These are phyloP conservation scores for Alouatta palliata DNA, from an alignment of 2,113 vertebrate genomes.

Conservation along the genomic window DNA sequence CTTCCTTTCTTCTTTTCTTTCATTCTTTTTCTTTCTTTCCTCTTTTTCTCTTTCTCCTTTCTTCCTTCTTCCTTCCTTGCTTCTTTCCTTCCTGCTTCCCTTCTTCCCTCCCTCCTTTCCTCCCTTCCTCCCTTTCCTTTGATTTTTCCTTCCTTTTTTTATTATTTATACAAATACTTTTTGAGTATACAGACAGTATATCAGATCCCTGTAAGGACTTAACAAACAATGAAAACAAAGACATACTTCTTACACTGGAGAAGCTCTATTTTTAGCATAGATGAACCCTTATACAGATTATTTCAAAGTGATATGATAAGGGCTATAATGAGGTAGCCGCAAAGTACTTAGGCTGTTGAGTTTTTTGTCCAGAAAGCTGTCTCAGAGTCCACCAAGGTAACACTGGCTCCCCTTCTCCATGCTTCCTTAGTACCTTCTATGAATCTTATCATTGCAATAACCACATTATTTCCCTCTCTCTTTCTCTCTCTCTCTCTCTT, in stretches of 20 bases:
- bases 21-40: fast-evolving
- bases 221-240: neutral
- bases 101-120: neutral
- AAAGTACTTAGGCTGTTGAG: neutral
- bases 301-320: neutral
- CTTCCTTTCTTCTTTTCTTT: too few relatives aligned
- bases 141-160: neutral
- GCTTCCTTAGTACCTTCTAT: neutral
- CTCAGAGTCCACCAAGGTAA: neutral
- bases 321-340: too few relatives aligned
- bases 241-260: neutral
- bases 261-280: neutral
- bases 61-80: neutral
- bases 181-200: too few relatives aligned
- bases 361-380: neutral
- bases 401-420: fast-evolving
- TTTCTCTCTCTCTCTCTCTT: too few relatives aligned
- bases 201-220: neutral
- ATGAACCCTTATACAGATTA: neutral
- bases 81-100: too few relatives aligned
- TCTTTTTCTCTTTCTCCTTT: too few relatives aligned
- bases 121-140: too few relatives aligned
- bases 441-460: neutral
- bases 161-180: neutral
- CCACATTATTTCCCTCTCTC: neutral